Percentiles rank a stretch among this genome's conserved stretches.
These are phyloP conservation scores for Rachycentron canadum DNA, from an alignment of 2,797 vertebrate species.

Conservation along the genomic window DNA sequence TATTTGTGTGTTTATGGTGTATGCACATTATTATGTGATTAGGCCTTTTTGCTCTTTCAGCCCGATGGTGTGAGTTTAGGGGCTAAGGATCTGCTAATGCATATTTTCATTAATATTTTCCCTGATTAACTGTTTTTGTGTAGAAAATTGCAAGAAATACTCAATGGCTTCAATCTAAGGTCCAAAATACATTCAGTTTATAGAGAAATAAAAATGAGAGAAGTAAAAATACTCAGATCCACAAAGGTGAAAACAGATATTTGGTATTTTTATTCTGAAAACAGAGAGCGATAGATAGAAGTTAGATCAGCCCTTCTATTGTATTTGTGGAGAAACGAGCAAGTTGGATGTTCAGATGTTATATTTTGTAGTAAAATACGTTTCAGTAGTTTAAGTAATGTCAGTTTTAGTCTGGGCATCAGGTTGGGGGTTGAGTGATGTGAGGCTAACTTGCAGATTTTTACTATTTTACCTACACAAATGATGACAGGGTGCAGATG, in stretches of 20 bases:
- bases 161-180: not conserved
- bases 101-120: not conserved
- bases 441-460: not conserved
- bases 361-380: too few relatives aligned
- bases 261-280: not conserved
- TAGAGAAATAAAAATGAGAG: conserved; percentile 4
- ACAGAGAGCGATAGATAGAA: too few relatives aligned
- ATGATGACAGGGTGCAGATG: too few relatives aligned
- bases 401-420: not conserved
- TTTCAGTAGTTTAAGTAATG: too few relatives aligned
- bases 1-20: conserved; percentile 8
- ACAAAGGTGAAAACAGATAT: not conserved
- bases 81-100: not conserved
- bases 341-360: too few relatives aligned
- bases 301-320: not conserved
- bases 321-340: too few relatives aligned
- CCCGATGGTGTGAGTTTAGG: not conserved
- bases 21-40: not conserved
- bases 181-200: not conserved
- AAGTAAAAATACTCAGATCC: not conserved
- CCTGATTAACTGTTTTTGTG: not conserved
- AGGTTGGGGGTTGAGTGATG: not conserved
- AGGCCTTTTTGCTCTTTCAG: not conserved
- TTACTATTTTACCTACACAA: too few relatives aligned
- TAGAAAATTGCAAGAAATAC: not conserved